phyloP scores from a whole-genome alignment of 2,113 vertebrate species.

The Trachemys scripta region DNA sequence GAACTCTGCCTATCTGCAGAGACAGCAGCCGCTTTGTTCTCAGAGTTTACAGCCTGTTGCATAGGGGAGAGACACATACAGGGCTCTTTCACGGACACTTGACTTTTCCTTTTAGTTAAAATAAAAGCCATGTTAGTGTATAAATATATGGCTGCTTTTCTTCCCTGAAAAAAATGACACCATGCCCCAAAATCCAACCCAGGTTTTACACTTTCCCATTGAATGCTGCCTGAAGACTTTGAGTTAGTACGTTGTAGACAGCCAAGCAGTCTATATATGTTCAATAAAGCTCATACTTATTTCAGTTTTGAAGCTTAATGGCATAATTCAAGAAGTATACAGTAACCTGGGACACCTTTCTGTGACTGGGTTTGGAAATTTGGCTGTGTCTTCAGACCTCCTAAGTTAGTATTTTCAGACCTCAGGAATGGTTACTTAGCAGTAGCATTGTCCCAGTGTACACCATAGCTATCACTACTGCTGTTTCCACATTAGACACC shows the following conservation, averaged over 20 bases:
- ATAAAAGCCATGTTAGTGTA: background rate
- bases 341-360: background rate
- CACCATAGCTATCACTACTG: background rate
- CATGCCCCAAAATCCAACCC: background rate
- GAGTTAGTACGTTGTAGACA: background rate
- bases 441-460: background rate
- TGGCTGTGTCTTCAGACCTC: background rate
- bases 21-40: background rate
- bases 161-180: background rate
- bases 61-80: background rate
- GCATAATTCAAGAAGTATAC: background rate
- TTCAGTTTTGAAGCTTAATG: background rate
- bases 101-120: background rate
- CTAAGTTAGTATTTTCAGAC: background rate
- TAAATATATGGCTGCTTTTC: background rate
- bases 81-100: background rate
- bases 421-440: background rate
- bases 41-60: background rate
- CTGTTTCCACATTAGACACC: background rate
- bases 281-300: background rate
- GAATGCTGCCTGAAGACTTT: constrained; percentile 11
- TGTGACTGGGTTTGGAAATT: background rate
- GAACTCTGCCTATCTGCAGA: background rate
- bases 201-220: background rate
- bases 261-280: background rate